These are phyloP conservation scores for Agrilus biguttatus DNA, from an alignment of 2,888 invertebrate species.

Conservation along the genomic window DNA sequence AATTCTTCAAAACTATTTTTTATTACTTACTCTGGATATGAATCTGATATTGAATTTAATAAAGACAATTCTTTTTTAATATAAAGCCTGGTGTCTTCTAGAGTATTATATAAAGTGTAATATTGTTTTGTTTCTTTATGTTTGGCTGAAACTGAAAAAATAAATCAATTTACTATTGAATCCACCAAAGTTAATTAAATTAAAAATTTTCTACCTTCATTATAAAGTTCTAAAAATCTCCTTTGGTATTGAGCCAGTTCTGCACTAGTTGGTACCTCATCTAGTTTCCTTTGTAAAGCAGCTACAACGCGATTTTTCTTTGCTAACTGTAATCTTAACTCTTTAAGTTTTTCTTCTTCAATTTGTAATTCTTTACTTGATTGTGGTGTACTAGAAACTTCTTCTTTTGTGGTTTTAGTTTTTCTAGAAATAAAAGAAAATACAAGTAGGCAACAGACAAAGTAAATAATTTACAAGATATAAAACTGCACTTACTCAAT, in stretches of 20 bases:
- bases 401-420: constrained; percentile 29
- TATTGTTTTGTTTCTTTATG: constrained; percentile 97
- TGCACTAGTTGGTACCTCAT: constrained; percentile 84
- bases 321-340: constrained; percentile 55
- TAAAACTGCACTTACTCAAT: constrained; percentile 23
- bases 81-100: constrained; percentile 88
- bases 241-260: constrained; percentile 92
- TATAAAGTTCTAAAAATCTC: constrained; percentile 89
- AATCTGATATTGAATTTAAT: constrained; percentile 79
- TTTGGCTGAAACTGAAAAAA: constrained; percentile 70
- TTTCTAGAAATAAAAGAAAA: constrained; percentile 26
- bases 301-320: constrained; percentile 68
- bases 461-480: constrained; percentile 1
- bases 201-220: constrained; percentile 56
- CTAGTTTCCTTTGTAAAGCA: constrained; percentile 69
- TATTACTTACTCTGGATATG: constrained; percentile 62
- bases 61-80: constrained; percentile 81
- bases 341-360: constrained; percentile 46
- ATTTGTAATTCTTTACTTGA: constrained; percentile 37
- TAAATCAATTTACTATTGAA: neutral
- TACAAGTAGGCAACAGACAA: constrained; percentile 15
- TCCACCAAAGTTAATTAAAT: neutral
- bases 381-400: constrained; percentile 33
- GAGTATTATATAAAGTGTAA: constrained; percentile 88
- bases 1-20: neutral